These are phyloP conservation scores for Oryctes rhinoceros DNA, from an alignment of 1,140 invertebrate genomes.

Conservation along the genomic window DNA sequence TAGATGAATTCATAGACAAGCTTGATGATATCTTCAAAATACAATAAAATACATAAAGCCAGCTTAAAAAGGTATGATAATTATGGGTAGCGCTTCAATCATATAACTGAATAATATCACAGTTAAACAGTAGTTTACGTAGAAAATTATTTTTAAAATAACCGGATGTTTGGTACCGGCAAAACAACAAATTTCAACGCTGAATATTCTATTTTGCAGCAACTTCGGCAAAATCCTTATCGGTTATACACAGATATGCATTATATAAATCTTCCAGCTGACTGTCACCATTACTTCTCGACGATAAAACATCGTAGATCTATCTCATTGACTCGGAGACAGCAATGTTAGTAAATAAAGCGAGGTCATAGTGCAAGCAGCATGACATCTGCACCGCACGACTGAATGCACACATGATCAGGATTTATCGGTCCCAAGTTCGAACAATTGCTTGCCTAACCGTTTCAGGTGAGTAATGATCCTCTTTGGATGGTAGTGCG, in stretches of 20 bases:
- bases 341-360: conserved; percentile 6
- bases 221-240: too few relatives aligned
- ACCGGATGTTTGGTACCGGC: too few relatives aligned
- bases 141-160: too few relatives aligned
- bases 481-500: background rate
- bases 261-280: background rate
- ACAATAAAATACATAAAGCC: too few relatives aligned
- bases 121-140: too few relatives aligned
- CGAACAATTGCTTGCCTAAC: conserved; percentile 13
- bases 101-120: too few relatives aligned
- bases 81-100: too few relatives aligned
- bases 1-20: too few relatives aligned
- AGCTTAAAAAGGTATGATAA: too few relatives aligned
- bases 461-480: conserved; percentile 13
- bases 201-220: too few relatives aligned
- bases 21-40: too few relatives aligned
- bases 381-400: conserved; percentile 12
- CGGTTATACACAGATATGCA: background rate
- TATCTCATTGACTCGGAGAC: background rate
- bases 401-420: conserved; percentile 16
- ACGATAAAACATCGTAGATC: background rate
- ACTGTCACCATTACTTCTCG: background rate
- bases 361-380: conserved; percentile 8
- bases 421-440: background rate
- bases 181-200: too few relatives aligned